Base-by-base conservation (phyloP, 2,113 vertebrate genomes). In the Sisor rabdophorus region DNA sequence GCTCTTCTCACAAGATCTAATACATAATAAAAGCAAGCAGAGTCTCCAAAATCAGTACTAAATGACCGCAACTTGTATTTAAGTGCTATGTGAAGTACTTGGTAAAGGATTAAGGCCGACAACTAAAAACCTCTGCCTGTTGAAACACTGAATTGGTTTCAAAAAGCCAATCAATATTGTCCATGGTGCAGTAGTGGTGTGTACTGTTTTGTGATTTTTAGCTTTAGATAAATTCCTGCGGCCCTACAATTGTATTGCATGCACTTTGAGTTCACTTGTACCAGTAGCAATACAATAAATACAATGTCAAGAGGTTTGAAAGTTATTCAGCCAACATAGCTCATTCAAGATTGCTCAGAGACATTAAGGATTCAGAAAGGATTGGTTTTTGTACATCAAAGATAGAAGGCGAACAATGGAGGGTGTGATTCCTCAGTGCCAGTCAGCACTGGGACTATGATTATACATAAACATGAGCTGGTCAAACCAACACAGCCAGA, bases 1-100 rank as follows among this genome's bases (percentile, higher is more conserved):
- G 71, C 78, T 82, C 81, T 78, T 67, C 77, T 76, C 75, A 73
- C 75, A 86, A 71, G 79, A 81, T 59, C 77, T 77, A 60, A 71
- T 82, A 80, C 82, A 86, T 86, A 78, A 87, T 48, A 71, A 73
- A 73, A 73, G 78, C 44, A 53, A 61, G 24, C 24, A 22, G 64
- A 69, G 71, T 63, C 60, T 54, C 69, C 40, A 53, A 71, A 78
- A 74, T 40, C 32, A 64, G 48, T 63, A 40, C 63, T 17, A 8
- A 78, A 72, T 78, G 50, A 78, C 71, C 55, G 50, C 48, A 68
- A 76, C 74, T 58, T 73, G n/a, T 44, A 56, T 40, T 76, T 78
- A 78, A 78, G 71, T 74, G 71, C 30, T 60, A 56, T 11, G 69
- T 55, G 69, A 78, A 78, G 69, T 61, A 77, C 55, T 17, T 52